Evolutionary conservation across 2,888 invertebrate genomes (phyloP).

Genomic region (Pseudanteris insignis): DNA sequence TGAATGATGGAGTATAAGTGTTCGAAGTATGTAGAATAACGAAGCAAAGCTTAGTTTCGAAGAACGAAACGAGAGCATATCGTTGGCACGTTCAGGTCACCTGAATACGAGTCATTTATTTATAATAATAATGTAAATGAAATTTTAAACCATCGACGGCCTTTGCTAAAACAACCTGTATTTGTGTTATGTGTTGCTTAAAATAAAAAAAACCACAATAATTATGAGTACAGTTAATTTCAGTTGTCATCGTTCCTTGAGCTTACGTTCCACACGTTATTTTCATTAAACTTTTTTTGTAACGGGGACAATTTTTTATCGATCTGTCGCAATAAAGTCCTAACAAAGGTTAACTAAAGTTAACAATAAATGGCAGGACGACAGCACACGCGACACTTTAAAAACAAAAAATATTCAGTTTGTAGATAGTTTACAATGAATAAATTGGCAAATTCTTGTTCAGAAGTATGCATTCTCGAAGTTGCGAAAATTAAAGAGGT

Average conservation of each 20-base stretch:
- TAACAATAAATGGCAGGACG: too few relatives aligned
- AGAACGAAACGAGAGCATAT: background rate
- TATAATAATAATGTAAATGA: slow-evolving; percentile 11
- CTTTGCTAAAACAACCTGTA: slow-evolving; percentile 50
- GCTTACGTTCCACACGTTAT: too few relatives aligned
- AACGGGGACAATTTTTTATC: too few relatives aligned
- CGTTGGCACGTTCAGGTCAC: background rate
- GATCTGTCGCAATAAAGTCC: too few relatives aligned
- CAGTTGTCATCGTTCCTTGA: too few relatives aligned
- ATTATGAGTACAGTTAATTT: too few relatives aligned
- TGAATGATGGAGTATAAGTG: slow-evolving; percentile 27
- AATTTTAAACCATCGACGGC: slow-evolving; percentile 26
- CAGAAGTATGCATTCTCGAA: too few relatives aligned
- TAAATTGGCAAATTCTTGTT: too few relatives aligned
- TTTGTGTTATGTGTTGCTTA: slow-evolving; percentile 64
- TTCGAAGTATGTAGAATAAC: slow-evolving; percentile 25
- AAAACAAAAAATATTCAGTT: too few relatives aligned
- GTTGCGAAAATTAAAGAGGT: too few relatives aligned
- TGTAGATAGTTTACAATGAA: too few relatives aligned
- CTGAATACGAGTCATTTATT: slow-evolving; percentile 9
- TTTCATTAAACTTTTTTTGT: background rate
- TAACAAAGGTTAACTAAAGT: too few relatives aligned
- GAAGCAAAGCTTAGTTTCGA: slow-evolving; percentile 7
- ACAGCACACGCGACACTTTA: slow-evolving; percentile 11
- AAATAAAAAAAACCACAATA: slow-evolving; percentile 54